phyloP scores from a whole-genome alignment of 2,888 invertebrate species.

The Leptinotarsa peninsularis region DNA sequence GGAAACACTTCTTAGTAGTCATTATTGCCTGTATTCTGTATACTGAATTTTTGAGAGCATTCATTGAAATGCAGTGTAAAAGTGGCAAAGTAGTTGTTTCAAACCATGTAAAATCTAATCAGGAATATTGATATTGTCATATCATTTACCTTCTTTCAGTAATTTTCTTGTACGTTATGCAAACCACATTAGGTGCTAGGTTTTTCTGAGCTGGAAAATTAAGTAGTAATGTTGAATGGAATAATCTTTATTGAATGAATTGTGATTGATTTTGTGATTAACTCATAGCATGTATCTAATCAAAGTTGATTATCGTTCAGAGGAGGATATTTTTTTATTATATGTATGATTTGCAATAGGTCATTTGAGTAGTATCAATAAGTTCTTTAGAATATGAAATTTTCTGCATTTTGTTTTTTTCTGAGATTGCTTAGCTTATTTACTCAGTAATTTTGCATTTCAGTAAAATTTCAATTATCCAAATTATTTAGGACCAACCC shows the following conservation, averaged over 20 bases:
- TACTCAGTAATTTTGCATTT: no score
- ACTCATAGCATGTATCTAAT: neutral
- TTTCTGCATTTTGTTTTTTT: no score
- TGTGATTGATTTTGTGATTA: neutral
- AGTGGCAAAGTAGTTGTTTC: no score
- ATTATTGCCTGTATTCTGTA: no score
- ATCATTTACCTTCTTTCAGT: neutral
- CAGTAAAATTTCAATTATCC: no score
- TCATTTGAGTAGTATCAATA: neutral
- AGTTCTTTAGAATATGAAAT: no score
- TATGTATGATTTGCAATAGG: neutral
- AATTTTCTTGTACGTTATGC: neutral
- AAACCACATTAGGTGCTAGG: neutral
- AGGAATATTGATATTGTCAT: neutral
- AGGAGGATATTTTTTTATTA: neutral
- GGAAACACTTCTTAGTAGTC: no score
- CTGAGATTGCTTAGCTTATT: no score
- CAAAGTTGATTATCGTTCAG: neutral
- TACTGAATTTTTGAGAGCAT: neutral
- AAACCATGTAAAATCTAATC: neutral
- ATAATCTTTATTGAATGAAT: neutral
- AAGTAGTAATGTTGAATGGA: neutral
- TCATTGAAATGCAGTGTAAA: neutral
- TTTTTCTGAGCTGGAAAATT: neutral
- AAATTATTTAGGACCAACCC: no score